phyloP scores from a whole-genome alignment of 1,140 invertebrate genomes.

The Drosophila hydei region DNA sequence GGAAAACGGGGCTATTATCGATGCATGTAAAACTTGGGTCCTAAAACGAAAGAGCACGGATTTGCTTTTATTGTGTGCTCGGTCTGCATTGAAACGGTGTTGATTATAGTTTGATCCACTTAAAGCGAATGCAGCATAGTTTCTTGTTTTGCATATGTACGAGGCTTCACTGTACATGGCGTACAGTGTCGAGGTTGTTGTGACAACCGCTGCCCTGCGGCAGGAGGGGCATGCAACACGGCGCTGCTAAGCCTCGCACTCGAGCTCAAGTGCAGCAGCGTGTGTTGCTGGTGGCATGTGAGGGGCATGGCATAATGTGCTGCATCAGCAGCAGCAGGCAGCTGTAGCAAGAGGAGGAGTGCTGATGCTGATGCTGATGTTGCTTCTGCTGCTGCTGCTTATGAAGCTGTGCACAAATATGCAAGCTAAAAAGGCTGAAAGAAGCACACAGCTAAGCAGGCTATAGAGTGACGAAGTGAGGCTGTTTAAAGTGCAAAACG shows the following conservation, averaged over 20 bases:
- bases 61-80: background rate
- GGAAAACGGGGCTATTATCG: constrained; percentile 1
- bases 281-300: background rate
- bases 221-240: constrained; percentile 45
- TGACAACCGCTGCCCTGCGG: background rate
- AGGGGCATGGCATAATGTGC: constrained; percentile 52
- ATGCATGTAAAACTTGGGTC: background rate
- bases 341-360: background rate
- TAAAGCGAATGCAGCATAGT: constrained; percentile 35
- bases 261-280: constrained; percentile 50
- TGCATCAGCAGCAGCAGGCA: constrained; percentile 51
- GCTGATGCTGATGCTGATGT: constrained; percentile 3
- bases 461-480: constrained; percentile 5
- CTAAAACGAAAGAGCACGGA: background rate
- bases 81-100: constrained; percentile 47
- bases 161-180: constrained; percentile 35
- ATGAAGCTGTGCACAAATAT: constrained; percentile 73
- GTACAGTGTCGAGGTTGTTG: constrained; percentile 13
- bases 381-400: constrained; percentile 43
- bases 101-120: constrained; percentile 63
- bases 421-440: constrained; percentile 25
- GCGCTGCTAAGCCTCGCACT: constrained; percentile 66
- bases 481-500: too few species aligned
- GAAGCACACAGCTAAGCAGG: constrained; percentile 10
- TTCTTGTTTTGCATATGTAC: constrained; percentile 66